Evolutionary conservation across 2,888 invertebrate species (phyloP).

Genomic region (Dyspetes luteomarginatus): DNA sequence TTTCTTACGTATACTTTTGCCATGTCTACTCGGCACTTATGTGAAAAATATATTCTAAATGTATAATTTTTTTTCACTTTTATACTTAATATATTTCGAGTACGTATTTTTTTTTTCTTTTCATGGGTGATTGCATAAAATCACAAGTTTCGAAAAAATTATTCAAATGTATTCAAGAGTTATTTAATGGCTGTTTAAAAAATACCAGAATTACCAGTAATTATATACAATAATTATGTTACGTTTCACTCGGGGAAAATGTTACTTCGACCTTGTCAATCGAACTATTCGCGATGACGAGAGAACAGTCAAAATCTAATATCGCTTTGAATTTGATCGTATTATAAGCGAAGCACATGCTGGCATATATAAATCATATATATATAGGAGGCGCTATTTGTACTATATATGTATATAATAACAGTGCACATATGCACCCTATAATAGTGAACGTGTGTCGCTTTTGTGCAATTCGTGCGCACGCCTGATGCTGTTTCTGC

Average conservation of each 20-base stretch:
- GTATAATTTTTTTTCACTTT: too few relatives aligned
- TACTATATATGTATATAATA: background rate
- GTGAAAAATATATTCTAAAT: too few relatives aligned
- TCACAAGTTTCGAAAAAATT: too few relatives aligned
- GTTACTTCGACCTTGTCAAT: conserved; percentile 7
- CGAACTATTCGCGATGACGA: conserved; percentile 22
- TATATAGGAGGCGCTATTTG: background rate
- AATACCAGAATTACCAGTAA: too few relatives aligned
- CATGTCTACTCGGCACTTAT: too few relatives aligned
- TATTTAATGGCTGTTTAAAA: too few relatives aligned
- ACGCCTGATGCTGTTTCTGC: conserved; percentile 25
- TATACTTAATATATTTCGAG: too few relatives aligned
- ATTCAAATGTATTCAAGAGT: too few relatives aligned
- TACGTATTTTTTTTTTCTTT: too few relatives aligned
- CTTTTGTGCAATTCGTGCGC: conserved; percentile 36
- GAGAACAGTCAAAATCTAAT: conserved; percentile 31
- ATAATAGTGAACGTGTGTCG: conserved; percentile 25
- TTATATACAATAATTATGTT: background rate
- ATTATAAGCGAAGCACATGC: conserved; percentile 1
- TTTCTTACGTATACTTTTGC: too few relatives aligned
- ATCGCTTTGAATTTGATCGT: conserved; percentile 9
- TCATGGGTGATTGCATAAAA: too few relatives aligned
- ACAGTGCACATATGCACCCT: background rate
- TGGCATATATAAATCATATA: conserved; percentile 10
- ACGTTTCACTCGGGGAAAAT: background rate